These are phyloP conservation scores for Spodoptera exigua DNA, from an alignment of 2,888 invertebrate species.

Conservation along the genomic window DNA sequence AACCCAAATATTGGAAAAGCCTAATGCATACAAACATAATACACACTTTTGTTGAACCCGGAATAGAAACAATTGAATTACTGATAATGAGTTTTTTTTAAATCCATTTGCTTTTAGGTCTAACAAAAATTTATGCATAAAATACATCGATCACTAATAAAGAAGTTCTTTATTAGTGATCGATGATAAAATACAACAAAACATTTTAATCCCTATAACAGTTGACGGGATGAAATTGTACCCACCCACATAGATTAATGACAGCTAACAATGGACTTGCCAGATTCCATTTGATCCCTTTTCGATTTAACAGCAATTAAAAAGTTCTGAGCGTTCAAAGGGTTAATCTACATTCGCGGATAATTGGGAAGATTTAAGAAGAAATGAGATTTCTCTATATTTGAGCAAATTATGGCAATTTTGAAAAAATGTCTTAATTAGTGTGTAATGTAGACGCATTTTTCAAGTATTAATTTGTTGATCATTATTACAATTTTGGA, in stretches of 20 bases:
- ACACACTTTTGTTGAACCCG: too few species aligned
- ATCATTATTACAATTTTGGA: too few species aligned
- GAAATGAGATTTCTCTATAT: slow-evolving; percentile 53
- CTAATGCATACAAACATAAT: too few species aligned
- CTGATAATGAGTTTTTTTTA: too few species aligned
- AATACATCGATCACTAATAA: too few species aligned
- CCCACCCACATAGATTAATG: slow-evolving; percentile 86
- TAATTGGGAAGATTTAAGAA: slow-evolving; percentile 77
- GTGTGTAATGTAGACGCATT: too few species aligned
- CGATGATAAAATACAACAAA: slow-evolving; percentile 15
- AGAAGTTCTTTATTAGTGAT: too few species aligned
- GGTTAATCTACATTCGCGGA: slow-evolving; percentile 82
- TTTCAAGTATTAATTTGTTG: too few species aligned
- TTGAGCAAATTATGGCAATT: slow-evolving; percentile 1
- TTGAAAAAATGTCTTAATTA: neutral
- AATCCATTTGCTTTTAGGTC: too few species aligned
- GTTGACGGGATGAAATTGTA: slow-evolving; percentile 71
- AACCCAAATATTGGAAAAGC: too few species aligned
- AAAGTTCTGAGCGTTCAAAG: slow-evolving; percentile 82
- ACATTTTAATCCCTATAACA: slow-evolving; percentile 58
- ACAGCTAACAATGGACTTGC: slow-evolving; percentile 74
- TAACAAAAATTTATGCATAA: too few species aligned
- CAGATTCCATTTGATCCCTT: slow-evolving; percentile 77
- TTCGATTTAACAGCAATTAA: slow-evolving; percentile 88
- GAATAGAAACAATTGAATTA: too few species aligned